These are phyloP conservation scores for Siphamia tubifer DNA, from an alignment of 2,113 vertebrate genomes.

Conservation along the genomic window DNA sequence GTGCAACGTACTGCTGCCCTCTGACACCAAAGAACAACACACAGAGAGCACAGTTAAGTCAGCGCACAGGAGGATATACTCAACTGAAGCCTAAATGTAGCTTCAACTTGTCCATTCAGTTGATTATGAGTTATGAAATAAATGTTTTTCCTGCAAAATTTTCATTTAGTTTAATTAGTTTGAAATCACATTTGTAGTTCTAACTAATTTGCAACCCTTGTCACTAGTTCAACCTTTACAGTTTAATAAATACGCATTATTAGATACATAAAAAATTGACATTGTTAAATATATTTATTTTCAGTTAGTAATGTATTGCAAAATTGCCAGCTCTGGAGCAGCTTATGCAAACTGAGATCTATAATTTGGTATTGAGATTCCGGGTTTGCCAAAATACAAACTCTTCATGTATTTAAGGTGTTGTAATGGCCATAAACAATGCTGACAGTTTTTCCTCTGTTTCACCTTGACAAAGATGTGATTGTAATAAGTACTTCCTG, in stretches of 20 bases:
- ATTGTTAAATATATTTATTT: too few species aligned
- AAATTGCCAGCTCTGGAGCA: too few species aligned
- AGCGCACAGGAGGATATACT: not conserved
- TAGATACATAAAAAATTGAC: too few species aligned
- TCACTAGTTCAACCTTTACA: too few species aligned
- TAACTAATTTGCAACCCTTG: too few species aligned
- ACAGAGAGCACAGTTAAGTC: not conserved
- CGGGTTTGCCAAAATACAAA: not conserved
- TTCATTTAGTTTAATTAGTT: too few species aligned
- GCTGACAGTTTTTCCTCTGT: not conserved
- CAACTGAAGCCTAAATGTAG: not conserved
- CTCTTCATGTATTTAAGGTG: not conserved
- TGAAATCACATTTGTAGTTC: too few species aligned
- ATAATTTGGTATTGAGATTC: too few species aligned
- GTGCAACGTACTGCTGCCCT: constrained; percentile 93
- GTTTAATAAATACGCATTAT: too few species aligned
- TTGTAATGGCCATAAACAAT: not conserved
- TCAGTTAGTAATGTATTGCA: too few species aligned
- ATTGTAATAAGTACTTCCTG: constrained; percentile 57
- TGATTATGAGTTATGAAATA: constrained; percentile 10
- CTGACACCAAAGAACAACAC: constrained; percentile 67
- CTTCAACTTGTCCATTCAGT: not conserved
- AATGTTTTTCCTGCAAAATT: not conserved
- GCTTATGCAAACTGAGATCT: too few species aligned
- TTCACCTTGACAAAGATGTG: constrained; percentile 38